Conservation (phyloP, 2,113 vertebrate species). For the Egretta garzetta region DNA sequence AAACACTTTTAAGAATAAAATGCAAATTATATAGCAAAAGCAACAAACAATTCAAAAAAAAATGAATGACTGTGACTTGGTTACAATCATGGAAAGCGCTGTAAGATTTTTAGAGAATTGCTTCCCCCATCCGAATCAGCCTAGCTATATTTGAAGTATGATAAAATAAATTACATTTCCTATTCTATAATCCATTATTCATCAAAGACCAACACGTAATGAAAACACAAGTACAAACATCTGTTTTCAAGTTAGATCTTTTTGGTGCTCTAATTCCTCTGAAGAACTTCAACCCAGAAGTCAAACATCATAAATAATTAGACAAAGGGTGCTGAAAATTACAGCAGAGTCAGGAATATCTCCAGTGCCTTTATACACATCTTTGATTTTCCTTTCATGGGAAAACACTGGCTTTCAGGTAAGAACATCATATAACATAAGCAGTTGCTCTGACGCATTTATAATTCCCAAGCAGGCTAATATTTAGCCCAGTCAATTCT, state of each 20-base stretch:
- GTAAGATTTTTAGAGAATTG: background rate
- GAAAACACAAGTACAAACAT: constrained; percentile 37
- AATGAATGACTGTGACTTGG: background rate
- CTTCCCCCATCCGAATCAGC: background rate
- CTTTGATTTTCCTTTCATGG: background rate
- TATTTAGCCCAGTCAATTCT: background rate
- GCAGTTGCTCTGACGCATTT: background rate
- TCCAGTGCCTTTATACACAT: background rate
- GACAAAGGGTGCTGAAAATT: constrained; percentile 22
- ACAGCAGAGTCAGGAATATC: background rate
- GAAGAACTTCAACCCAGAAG: constrained; percentile 27
- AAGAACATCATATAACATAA: background rate
- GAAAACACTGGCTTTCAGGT: background rate
- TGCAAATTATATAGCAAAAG: background rate
- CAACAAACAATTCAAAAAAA: background rate
- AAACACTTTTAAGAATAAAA: background rate
- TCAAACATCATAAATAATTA: constrained; percentile 35
- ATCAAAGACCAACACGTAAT: background rate
- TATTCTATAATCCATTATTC: constrained; percentile 45
- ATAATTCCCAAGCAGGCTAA: background rate
- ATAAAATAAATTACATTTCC: constrained; percentile 42
- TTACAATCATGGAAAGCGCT: background rate
- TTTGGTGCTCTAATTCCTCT: constrained; percentile 18
- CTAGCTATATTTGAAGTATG: background rate
- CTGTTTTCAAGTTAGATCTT: constrained; percentile 26